Evolutionary conservation across 2,888 invertebrate species (phyloP).

Genomic region (Ferrisia virgata): DNA sequence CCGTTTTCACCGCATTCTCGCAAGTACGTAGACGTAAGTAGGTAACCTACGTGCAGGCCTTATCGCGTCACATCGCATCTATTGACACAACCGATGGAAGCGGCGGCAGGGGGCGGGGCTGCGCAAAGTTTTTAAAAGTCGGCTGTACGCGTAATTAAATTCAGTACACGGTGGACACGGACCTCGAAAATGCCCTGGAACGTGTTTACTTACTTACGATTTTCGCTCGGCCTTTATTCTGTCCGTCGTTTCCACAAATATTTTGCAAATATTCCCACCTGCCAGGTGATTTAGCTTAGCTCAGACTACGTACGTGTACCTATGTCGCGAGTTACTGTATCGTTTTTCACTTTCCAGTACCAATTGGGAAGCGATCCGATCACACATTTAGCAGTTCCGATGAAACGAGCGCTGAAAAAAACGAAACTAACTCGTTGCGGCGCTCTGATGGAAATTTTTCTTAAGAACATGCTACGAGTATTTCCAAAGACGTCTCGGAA

Average conservation of each 20-base stretch:
- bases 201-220: background rate
- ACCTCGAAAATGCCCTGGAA: too few species aligned
- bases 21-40: conserved; percentile 57
- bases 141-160: too few species aligned
- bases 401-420: background rate
- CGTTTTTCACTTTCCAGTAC: conserved; percentile 56
- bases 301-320: background rate
- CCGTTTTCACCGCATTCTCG: conserved; percentile 64
- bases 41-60: too few species aligned
- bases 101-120: too few species aligned
- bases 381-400: conserved; percentile 60
- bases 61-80: too few species aligned
- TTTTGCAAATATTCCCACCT: too few species aligned
- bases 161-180: too few species aligned
- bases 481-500: background rate
- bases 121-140: too few species aligned
- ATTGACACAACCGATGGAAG: too few species aligned
- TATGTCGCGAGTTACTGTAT: background rate
- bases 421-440: conserved; percentile 25
- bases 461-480: background rate
- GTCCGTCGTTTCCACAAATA: background rate
- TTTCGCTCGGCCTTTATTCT: conserved; percentile 11
- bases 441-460: background rate
- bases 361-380: conserved; percentile 65
- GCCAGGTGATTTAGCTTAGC: too few species aligned